phyloP scores from a whole-genome alignment of 2,797 vertebrate species.

The Sparidentex hasta region DNA sequence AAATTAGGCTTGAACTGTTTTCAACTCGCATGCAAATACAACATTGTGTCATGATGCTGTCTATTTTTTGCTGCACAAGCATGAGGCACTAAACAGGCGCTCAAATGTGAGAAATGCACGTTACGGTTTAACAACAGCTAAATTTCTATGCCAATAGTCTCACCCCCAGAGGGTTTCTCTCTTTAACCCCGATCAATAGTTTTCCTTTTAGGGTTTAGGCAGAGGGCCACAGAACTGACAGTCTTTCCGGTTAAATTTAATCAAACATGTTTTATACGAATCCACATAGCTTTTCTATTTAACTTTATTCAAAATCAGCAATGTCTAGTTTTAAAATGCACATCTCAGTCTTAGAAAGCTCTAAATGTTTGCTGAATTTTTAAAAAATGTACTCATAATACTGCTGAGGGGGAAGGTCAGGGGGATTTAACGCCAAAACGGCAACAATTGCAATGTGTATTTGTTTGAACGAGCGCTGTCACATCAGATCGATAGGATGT shows the following conservation, averaged over 20 bases:
- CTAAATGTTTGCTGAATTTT: not conserved
- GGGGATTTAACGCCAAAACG: constrained; percentile 27
- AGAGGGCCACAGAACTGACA: constrained; percentile 13
- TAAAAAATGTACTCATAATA: not conserved
- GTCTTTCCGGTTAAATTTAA: constrained; percentile 31
- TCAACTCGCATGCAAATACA: constrained; percentile 16
- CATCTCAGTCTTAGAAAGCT: constrained; percentile 14
- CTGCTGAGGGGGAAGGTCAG: not conserved
- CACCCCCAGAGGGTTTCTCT: constrained; percentile 4
- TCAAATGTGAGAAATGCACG: not conserved
- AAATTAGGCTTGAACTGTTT: not conserved
- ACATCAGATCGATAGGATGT: constrained; percentile 32
- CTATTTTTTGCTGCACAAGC: not conserved
- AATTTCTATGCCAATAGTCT: constrained; percentile 8
- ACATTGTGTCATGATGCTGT: not conserved
- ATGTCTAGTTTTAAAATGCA: not conserved
- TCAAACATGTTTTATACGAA: constrained; percentile 30
- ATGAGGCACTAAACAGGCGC: constrained; percentile 8
- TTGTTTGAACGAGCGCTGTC: constrained; percentile 37
- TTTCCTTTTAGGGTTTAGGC: constrained; percentile 36
- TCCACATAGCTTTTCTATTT: not conserved
- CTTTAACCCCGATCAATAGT: constrained; percentile 25
- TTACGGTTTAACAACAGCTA: not conserved
- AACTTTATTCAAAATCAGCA: not conserved
- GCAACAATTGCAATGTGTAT: constrained; percentile 22